Conservation (phyloP, 2,113 vertebrate species). For the Microcebus jonahi region DNA sequence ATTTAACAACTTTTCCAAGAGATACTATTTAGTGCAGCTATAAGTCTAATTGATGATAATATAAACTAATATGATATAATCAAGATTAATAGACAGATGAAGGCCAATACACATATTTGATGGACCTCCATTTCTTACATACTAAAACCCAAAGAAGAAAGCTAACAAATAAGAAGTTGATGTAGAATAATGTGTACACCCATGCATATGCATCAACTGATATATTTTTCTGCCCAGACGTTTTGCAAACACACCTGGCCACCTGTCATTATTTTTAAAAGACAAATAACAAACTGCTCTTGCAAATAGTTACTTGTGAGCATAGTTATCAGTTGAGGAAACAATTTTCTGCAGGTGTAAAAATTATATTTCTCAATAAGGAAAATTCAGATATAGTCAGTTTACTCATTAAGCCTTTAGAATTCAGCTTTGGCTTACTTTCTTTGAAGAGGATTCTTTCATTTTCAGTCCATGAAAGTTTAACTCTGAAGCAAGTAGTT, state of each 20-base stretch:
- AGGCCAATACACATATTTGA: not conserved
- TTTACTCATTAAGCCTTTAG: slow-evolving; percentile 78
- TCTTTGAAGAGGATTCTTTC: slow-evolving; percentile 64
- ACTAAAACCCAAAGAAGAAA: slow-evolving; percentile 1
- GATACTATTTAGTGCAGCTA: not conserved
- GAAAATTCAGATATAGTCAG: slow-evolving; percentile 69
- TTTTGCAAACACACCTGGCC: slow-evolving; percentile 77
- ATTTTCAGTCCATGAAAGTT: slow-evolving; percentile 61
- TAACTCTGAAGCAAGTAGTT: slow-evolving; percentile 59
- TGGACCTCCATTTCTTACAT: not conserved
- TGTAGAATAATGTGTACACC: not conserved
- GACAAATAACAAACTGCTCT: slow-evolving; percentile 70
- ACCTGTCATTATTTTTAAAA: slow-evolving; percentile 77
- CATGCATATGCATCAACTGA: slow-evolving; percentile 55
- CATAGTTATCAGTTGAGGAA: slow-evolving; percentile 66
- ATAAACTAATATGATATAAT: not conserved
- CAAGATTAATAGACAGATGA: slow-evolving; percentile 32
- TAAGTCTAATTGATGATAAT: not conserved
- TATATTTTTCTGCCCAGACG: slow-evolving; percentile 58
- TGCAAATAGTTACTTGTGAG: slow-evolving; percentile 73
- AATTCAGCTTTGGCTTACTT: slow-evolving; percentile 67
- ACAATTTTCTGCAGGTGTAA: slow-evolving; percentile 82
- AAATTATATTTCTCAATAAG: slow-evolving; percentile 78
- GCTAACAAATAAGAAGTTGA: not conserved
- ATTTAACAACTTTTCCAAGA: not conserved